phyloP scores from a whole-genome alignment of 2,113 vertebrate genomes.

The Tupaia chinensis region DNA sequence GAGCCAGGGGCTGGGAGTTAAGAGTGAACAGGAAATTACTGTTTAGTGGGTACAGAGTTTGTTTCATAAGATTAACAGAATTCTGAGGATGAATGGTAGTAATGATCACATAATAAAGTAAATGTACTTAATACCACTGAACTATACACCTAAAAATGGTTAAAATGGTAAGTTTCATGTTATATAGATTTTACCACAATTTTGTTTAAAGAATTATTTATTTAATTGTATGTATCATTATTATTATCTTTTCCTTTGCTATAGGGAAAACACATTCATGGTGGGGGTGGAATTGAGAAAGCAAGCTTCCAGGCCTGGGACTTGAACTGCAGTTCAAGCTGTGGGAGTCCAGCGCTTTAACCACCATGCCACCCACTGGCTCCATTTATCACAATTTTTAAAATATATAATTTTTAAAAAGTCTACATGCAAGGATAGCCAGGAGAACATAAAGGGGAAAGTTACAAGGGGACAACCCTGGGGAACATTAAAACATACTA shows the following conservation, averaged over 20 bases:
- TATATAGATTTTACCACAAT: not conserved
- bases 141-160: not conserved
- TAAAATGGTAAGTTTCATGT: not conserved
- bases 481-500: not conserved
- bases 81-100: not conserved
- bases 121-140: not conserved
- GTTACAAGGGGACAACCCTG: not conserved
- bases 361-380: too few relatives aligned
- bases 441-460: constrained; percentile 1
- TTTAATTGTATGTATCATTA: too few relatives aligned
- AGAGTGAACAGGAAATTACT: not conserved
- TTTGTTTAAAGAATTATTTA: too few relatives aligned
- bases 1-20: not conserved
- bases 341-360: too few relatives aligned
- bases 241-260: too few relatives aligned
- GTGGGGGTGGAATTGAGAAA: too few relatives aligned
- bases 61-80: not conserved
- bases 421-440: not conserved
- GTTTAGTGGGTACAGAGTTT: not conserved
- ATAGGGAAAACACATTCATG: too few relatives aligned
- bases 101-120: not conserved
- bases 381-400: not conserved
- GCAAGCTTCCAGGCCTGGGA: too few relatives aligned
- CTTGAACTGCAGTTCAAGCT: too few relatives aligned
- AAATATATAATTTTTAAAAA: not conserved